Evolutionary conservation across 2,113 vertebrate species (phyloP).

Genomic region (Parus major): DNA sequence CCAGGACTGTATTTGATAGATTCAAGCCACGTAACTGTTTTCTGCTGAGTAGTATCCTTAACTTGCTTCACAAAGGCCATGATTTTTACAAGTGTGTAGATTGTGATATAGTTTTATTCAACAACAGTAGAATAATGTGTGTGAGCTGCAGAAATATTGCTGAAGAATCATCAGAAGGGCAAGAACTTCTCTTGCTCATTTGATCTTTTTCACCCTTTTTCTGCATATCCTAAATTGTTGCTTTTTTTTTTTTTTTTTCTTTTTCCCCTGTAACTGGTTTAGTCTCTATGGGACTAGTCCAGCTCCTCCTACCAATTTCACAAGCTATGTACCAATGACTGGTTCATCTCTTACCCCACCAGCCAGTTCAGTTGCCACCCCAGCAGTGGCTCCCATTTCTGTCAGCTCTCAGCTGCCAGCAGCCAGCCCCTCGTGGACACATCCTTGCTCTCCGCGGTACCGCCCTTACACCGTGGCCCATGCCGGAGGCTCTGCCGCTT

Average conservation of each 20-base stretch:
- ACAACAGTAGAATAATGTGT: not conserved
- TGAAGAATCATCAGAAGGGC: conserved; percentile 25
- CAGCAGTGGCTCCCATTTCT: conserved; percentile 42
- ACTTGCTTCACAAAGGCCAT: not conserved
- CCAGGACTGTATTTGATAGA: not conserved
- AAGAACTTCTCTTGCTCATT: conserved; percentile 27
- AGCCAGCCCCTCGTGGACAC: conserved; percentile 69
- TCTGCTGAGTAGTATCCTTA: not conserved
- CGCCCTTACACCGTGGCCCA: conserved; percentile 85
- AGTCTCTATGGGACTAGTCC: conserved; percentile 97
- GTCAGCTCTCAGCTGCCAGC: conserved; percentile 39
- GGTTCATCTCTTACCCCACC: conserved; percentile 68
- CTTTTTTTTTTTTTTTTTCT: conserved; percentile 48
- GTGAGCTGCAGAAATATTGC: not conserved
- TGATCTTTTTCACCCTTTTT: conserved; percentile 19
- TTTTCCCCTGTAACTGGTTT: conserved; percentile 75
- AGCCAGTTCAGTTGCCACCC: conserved; percentile 47
- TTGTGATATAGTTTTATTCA: not conserved
- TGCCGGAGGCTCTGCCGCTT: conserved; percentile 67
- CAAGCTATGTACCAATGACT: conserved; percentile 60
- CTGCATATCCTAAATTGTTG: conserved; percentile 28
- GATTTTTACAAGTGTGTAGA: not conserved
- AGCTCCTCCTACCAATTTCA: conserved; percentile 68
- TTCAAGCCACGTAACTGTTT: not conserved
- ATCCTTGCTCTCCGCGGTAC: conserved; percentile 86